Base-by-base conservation (phyloP, 2,888 invertebrate species). In the Aphelenchoides bicaudatus region DNA sequence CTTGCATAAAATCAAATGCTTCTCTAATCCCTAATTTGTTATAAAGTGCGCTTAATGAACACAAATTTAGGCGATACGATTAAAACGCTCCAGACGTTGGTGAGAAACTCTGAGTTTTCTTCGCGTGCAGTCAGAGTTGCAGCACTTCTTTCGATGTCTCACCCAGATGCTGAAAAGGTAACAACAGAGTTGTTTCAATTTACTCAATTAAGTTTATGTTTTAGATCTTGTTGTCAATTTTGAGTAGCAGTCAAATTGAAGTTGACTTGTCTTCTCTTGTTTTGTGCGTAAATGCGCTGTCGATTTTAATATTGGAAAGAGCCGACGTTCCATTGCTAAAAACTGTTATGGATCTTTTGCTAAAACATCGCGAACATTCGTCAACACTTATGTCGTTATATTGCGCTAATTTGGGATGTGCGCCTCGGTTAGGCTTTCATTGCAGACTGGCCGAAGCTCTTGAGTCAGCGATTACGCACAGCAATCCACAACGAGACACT, bases 261-360 rank as follows among this genome's bases (percentile, higher is more conserved):
- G 39, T 72, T 16, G 67, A 67, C 54, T 38, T 65, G n/a, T 38
- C 43, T n/a, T 67, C 71, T 28, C 59, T 72, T 1, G 59, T 68
- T 2, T 56, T 71, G 21, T 70, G 68, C 50, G 62, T 75, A 8
- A 75, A 75, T 56, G 72, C 75, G 1, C 58, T 75, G 5, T 63
- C 70, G 4, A 61, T 73, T 10, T 59, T 75, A 25, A 65, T 74
- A 19, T 58, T 75, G 6, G 74, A 74, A 50, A 58, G 69, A 46
- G 75, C 72, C 0, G 73, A 75, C 47, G 66, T 67, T 23, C 67
- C 70, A 19, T 55, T 74, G 6, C 53, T 71, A 16, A 43, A 58
- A 25, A n/a, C 31, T 10, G 38, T 66, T 3, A 29, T 65, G 10
- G 28, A 55, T 25, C 39, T 68, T 5, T 39, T 67, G 8, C 53